phyloP scores from a whole-genome alignment of 2,888 invertebrate genomes.

The Hypercompe scribonia region DNA sequence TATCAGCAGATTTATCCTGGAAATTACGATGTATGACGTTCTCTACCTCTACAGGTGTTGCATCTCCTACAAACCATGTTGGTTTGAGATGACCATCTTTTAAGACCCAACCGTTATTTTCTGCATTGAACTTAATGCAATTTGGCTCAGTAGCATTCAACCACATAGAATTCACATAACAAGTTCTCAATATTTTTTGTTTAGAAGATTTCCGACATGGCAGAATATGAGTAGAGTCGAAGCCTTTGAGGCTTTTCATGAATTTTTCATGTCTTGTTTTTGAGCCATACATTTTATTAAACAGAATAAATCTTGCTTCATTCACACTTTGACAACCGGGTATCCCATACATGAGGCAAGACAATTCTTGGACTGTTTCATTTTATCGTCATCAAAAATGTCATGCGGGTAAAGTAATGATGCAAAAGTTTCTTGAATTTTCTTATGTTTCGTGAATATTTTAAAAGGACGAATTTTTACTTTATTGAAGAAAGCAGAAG shows the following conservation, averaged over 20 bases:
- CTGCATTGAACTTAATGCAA: conserved; percentile 40
- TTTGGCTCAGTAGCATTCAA: conserved; percentile 47
- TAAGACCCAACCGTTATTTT: too few relatives aligned
- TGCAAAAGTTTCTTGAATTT: conserved; percentile 21
- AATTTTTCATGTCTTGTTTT: background rate
- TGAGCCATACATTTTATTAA: conserved; percentile 1
- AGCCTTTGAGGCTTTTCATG: background rate
- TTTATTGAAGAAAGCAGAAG: conserved; percentile 15
- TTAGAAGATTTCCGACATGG: conserved; percentile 7
- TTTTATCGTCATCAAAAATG: conserved; percentile 15
- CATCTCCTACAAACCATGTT: too few relatives aligned
- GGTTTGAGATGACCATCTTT: too few relatives aligned
- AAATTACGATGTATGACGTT: too few relatives aligned
- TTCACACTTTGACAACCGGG: conserved; percentile 3
- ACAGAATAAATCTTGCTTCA: background rate
- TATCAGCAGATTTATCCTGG: too few relatives aligned
- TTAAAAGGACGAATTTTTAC: conserved; percentile 22
- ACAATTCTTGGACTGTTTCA: conserved; percentile 50
- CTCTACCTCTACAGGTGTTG: too few relatives aligned
- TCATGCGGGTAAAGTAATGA: conserved; percentile 10
- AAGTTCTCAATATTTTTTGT: background rate
- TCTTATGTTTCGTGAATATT: conserved; percentile 12
- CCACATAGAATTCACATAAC: conserved; percentile 16
- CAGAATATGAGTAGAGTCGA: background rate
- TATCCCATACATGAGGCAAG: conserved; percentile 37